phyloP scores from a whole-genome alignment of 1,140 invertebrate genomes.

The Pseudobourletiella spinata region DNA sequence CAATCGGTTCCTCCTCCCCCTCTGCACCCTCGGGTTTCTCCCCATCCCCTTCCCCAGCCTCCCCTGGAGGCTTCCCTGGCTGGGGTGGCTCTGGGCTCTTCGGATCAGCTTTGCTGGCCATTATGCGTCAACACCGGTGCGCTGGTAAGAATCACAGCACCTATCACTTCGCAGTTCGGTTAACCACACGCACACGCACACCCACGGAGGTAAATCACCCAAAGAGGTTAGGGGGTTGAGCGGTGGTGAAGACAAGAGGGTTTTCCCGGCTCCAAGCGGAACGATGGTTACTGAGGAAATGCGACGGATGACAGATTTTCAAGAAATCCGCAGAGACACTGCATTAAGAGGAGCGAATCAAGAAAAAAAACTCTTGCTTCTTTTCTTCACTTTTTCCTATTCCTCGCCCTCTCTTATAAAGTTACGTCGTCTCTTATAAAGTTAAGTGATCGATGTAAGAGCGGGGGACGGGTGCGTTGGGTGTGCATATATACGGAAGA shows the following conservation, averaged over 20 bases:
- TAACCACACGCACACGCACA: neutral
- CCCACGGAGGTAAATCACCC: neutral
- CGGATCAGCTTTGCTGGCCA: neutral
- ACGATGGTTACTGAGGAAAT: neutral
- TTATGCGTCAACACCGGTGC: neutral
- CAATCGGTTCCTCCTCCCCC: neutral
- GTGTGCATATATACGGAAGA: neutral
- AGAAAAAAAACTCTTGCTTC: neutral
- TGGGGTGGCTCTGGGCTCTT: neutral
- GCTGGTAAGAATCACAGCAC: neutral
- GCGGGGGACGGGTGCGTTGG: neutral
- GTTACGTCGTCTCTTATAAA: too few species aligned
- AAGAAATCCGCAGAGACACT: constrained; percentile 2
- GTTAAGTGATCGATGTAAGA: neutral
- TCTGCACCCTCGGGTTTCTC: neutral
- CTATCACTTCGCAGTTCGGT: neutral
- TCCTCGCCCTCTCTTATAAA: neutral
- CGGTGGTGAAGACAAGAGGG: too few species aligned
- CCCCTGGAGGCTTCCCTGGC: neutral
- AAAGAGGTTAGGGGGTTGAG: too few species aligned
- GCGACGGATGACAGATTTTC: neutral
- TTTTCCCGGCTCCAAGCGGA: too few species aligned
- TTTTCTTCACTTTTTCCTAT: too few species aligned
- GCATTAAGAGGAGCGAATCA: neutral
- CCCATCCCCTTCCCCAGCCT: neutral